phyloP scores from a whole-genome alignment of 1,140 invertebrate genomes.

The Drosophila novamexicana region DNA sequence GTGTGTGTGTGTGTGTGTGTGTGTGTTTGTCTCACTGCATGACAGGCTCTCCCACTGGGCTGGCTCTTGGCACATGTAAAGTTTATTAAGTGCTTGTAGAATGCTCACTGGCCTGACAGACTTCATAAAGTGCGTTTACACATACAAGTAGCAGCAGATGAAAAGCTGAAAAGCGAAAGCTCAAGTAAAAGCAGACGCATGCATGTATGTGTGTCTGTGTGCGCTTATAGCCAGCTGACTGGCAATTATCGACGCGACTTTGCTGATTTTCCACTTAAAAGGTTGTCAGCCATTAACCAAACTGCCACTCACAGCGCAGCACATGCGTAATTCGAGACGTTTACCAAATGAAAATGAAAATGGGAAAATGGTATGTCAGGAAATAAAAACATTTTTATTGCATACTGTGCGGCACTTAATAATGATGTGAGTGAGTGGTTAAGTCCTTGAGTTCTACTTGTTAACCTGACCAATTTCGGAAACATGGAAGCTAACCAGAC shows the following conservation, averaged over 20 bases:
- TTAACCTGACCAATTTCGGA: slow-evolving; percentile 42
- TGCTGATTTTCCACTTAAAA: slow-evolving; percentile 45
- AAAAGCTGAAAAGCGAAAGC: slow-evolving; percentile 38
- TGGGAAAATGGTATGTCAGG: slow-evolving; percentile 1
- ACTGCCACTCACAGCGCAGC: slow-evolving; percentile 34
- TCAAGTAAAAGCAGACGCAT: slow-evolving; percentile 6
- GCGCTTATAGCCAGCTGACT: slow-evolving; percentile 26
- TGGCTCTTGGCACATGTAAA: slow-evolving; percentile 44
- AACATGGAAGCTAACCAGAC: slow-evolving; percentile 39
- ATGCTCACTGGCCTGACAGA: slow-evolving; percentile 32
- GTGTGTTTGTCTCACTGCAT: background rate
- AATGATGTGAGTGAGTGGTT: background rate
- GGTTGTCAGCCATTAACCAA: slow-evolving; percentile 48
- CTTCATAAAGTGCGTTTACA: slow-evolving; percentile 47
- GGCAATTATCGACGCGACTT: slow-evolving; percentile 47
- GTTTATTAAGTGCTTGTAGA: slow-evolving; percentile 62
- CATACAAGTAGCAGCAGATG: slow-evolving; percentile 30
- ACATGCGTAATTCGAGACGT: slow-evolving; percentile 42
- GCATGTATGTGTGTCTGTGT: background rate
- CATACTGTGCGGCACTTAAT: slow-evolving; percentile 30
- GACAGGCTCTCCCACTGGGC: background rate
- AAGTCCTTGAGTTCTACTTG: slow-evolving; percentile 26
- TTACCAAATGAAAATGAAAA: slow-evolving; percentile 30
- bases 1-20: too few species aligned
- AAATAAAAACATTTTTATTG: slow-evolving; percentile 28